Evolutionary conservation across 2,113 vertebrate genomes (phyloP).

Genomic region (Malurus alboscapulatus): DNA sequence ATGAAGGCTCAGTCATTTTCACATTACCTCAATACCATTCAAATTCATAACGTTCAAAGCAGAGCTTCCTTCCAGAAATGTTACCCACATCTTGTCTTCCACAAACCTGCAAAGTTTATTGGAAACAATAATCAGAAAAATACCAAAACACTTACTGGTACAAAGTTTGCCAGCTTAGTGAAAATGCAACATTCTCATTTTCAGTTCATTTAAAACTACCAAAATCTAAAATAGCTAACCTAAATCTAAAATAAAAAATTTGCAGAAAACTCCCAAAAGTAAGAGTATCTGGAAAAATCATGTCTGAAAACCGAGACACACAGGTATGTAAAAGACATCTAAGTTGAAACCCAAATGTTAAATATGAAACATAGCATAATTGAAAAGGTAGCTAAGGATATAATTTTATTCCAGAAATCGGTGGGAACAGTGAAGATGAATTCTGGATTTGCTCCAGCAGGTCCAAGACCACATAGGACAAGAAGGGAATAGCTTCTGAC

Average conservation of each 20-base stretch:
- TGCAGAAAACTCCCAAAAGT: neutral
- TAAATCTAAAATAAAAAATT: neutral
- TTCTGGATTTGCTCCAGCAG: neutral
- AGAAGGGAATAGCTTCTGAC: neutral
- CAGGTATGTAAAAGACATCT: neutral
- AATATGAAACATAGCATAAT: neutral
- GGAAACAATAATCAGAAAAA: neutral
- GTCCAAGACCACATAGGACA: neutral
- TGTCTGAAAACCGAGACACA: neutral
- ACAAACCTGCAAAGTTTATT: conserved; percentile 83
- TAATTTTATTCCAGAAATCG: neutral
- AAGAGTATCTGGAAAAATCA: neutral
- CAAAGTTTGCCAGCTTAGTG: neutral
- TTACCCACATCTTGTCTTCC: conserved; percentile 99
- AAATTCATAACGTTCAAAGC: conserved; percentile 87
- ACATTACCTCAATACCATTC: conserved; percentile 87
- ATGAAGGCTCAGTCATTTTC: neutral
- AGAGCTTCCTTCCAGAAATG: conserved; percentile 94
- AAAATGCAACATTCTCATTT: neutral
- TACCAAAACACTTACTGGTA: neutral
- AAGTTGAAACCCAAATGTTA: neutral
- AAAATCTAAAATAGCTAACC: neutral
- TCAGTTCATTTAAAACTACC: neutral
- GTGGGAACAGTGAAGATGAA: neutral
- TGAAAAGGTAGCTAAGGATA: neutral